phyloP scores from a whole-genome alignment of 2,113 vertebrate species.

The Sterna hirundo region DNA sequence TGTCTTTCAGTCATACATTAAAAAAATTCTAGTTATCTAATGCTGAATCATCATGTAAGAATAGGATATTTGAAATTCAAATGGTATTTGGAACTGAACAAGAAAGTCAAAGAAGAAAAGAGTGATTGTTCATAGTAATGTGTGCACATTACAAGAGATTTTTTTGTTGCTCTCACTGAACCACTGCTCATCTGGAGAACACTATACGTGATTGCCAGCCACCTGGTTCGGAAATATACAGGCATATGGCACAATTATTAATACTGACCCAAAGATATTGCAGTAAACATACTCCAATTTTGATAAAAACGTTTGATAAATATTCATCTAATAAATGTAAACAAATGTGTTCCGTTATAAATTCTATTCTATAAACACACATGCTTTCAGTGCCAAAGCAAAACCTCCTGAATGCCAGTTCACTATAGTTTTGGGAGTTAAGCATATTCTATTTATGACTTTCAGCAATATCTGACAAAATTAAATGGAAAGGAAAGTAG shows the following conservation, averaged over 20 bases:
- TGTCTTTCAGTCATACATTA: neutral
- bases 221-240: slow-evolving; percentile 23
- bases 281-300: neutral
- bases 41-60: neutral
- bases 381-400: neutral
- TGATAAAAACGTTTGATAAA: neutral
- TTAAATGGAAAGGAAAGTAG: neutral
- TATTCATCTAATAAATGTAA: slow-evolving; percentile 15
- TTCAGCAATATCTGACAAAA: neutral
- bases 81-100: neutral
- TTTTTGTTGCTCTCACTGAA: neutral
- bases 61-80: neutral
- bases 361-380: neutral
- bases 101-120: neutral
- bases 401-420: neutral
- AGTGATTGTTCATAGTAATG: neutral
- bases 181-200: neutral
- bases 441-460: neutral
- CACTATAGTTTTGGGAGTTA: neutral
- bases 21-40: neutral
- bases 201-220: neutral
- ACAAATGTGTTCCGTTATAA: neutral
- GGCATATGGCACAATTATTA: slow-evolving; percentile 13
- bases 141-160: neutral
- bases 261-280: neutral